These are phyloP conservation scores for Vulpes ferrilata DNA, from an alignment of 2,113 vertebrate species.

Conservation along the genomic window DNA sequence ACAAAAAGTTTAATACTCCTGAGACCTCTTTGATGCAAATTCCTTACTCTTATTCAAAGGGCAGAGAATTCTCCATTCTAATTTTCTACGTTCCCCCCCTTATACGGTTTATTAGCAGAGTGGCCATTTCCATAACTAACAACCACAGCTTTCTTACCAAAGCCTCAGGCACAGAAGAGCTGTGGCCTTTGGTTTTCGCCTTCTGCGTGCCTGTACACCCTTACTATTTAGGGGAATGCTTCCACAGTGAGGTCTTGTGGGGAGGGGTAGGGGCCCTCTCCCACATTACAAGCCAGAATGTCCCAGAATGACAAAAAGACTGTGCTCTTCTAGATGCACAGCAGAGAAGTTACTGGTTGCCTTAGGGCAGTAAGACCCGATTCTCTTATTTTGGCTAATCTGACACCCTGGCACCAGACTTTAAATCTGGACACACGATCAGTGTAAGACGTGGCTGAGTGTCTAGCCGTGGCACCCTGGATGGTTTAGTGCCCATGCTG, in stretches of 20 bases:
- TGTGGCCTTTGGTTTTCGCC: background rate
- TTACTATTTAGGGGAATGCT: background rate
- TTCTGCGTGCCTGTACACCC: background rate
- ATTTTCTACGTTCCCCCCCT: background rate
- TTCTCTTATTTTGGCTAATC: background rate
- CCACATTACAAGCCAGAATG: background rate
- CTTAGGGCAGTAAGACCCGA: background rate
- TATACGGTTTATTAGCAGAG: background rate
- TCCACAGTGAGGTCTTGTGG: background rate
- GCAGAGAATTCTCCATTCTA: background rate
- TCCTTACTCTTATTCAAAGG: background rate
- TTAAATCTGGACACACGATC: accelerated
- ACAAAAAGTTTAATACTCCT: background rate
- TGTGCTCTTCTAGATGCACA: background rate
- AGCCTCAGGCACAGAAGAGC: background rate
- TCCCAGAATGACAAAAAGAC: background rate
- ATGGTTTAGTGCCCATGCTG: background rate
- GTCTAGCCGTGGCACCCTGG: background rate
- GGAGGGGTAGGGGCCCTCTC: background rate
- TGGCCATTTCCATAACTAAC: background rate
- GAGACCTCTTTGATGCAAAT: accelerated
- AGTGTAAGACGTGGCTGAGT: background rate
- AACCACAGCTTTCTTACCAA: background rate
- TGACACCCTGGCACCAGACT: background rate
- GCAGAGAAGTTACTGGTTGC: background rate